Percentiles rank a stretch among this genome's conserved stretches.
Conservation (phyloP, 53 echinoderm and acorn worm species). For the Holothuria leucospilota region DNA sequence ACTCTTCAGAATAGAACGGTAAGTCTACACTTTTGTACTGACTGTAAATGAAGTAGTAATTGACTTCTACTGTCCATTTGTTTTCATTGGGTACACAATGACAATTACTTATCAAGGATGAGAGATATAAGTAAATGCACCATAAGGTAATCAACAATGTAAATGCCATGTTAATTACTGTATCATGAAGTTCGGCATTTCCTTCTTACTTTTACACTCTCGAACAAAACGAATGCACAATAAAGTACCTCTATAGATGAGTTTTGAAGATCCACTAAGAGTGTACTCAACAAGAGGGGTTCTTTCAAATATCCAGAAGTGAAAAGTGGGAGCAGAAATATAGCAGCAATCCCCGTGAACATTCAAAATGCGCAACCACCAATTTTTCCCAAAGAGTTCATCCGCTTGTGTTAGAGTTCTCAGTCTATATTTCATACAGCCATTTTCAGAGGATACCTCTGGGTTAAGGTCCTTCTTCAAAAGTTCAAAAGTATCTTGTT, state of each 20-base stretch:
- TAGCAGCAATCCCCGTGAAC: constrained; percentile 11
- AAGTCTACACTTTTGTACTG: background rate
- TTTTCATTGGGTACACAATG: background rate
- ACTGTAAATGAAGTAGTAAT: background rate
- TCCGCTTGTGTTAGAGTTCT: background rate
- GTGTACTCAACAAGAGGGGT: background rate
- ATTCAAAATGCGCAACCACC: constrained; percentile 2
- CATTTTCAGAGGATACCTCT: constrained; percentile 1
- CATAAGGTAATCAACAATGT: background rate
- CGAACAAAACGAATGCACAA: background rate
- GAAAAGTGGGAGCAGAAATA: constrained; percentile 11
- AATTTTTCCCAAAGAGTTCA: background rate
- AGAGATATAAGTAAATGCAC: background rate
- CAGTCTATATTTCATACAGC: background rate
- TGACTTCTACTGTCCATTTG: background rate
- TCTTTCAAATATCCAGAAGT: background rate
- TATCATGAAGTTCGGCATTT: too few relatives aligned
- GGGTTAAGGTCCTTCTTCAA: constrained; percentile 2
- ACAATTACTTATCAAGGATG: background rate
- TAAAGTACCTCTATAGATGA: background rate
- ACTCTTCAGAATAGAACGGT: constrained; percentile 8
- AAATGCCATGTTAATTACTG: too few relatives aligned
- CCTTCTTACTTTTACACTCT: too few relatives aligned
- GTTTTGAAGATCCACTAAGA: background rate
- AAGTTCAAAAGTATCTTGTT: constrained; percentile 1